Percentiles rank a stretch among this genome's conserved stretches.
Evolutionary conservation across 2,113 vertebrate species (phyloP).

Genomic region (Chascanopsetta lugubris): DNA sequence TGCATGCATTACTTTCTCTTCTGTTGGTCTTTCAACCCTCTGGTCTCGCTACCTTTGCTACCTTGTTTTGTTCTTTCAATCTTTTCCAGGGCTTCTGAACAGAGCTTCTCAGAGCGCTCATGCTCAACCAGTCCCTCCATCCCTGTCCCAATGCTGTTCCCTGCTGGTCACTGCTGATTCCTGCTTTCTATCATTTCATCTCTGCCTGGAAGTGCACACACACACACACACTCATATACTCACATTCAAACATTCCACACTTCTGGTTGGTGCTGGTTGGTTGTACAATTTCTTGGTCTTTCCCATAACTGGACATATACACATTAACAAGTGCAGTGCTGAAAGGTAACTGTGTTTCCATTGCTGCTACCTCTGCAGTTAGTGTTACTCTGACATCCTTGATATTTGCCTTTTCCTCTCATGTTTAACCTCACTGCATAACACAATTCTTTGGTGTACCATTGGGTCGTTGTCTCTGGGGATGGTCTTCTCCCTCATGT

Average conservation of each 20-base stretch:
- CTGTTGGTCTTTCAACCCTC: constrained; percentile 49
- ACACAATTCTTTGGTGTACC: constrained; percentile 30
- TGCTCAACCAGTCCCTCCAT: constrained; percentile 82
- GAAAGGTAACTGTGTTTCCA: constrained; percentile 63
- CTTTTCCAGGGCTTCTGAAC: constrained; percentile 87
- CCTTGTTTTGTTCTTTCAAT: constrained; percentile 82
- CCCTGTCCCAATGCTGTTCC: constrained; percentile 86
- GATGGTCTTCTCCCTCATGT: constrained; percentile 17
- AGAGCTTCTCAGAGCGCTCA: constrained; percentile 82
- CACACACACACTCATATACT: constrained; percentile 27
- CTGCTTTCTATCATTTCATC: constrained; percentile 96
- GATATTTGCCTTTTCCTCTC: constrained; percentile 46
- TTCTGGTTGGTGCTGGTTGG: constrained; percentile 18
- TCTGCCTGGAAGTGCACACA: constrained; percentile 81
- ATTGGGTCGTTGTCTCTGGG: constrained; percentile 27
- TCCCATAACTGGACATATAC: constrained; percentile 17
- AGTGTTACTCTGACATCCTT: constrained; percentile 53
- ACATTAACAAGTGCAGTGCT: constrained; percentile 40
- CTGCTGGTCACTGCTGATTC: constrained; percentile 87
- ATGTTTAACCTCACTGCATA: constrained; percentile 45
- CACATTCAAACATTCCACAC: constrained; percentile 9
- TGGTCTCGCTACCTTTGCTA: constrained; percentile 67
- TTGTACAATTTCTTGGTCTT: constrained; percentile 16
- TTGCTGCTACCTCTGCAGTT: constrained; percentile 65
- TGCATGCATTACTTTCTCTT: constrained; percentile 50